Conservation (phyloP, 2,113 vertebrate species). For the Acanthochromis polyacanthus region DNA sequence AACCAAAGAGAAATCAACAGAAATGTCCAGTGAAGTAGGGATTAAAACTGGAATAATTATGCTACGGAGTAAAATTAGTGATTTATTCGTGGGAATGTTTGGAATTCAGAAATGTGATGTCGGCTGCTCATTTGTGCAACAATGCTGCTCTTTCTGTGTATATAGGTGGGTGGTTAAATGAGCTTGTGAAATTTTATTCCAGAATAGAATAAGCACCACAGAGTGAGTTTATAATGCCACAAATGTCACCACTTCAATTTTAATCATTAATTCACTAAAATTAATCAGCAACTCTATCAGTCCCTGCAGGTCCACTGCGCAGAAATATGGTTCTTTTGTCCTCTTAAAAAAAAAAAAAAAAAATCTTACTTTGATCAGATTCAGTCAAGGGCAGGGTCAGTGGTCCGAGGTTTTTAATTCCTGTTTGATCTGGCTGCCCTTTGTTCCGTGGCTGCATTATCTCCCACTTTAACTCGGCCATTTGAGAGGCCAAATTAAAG, state of each 20-base stretch:
- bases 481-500: slow-evolving; percentile 52
- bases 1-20: slow-evolving; percentile 9
- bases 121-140: slow-evolving; percentile 17
- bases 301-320: slow-evolving; percentile 34
- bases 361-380: slow-evolving; percentile 47
- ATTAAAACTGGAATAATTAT: slow-evolving; percentile 39
- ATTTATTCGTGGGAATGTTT: slow-evolving; percentile 24
- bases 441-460: slow-evolving; percentile 57
- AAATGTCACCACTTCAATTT: slow-evolving; percentile 60
- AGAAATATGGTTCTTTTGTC: slow-evolving; percentile 48
- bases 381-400: slow-evolving; percentile 50
- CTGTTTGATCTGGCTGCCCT: slow-evolving; percentile 33
- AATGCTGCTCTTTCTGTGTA: slow-evolving; percentile 5
- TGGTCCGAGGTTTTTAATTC: slow-evolving; percentile 41
- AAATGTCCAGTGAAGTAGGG: slow-evolving; percentile 8
- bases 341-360: slow-evolving; percentile 3
- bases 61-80: slow-evolving; percentile 18
- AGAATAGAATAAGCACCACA: slow-evolving; percentile 28
- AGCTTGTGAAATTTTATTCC: slow-evolving; percentile 15
- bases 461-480: slow-evolving; percentile 41
- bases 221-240: slow-evolving; percentile 46
- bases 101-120: slow-evolving; percentile 39
- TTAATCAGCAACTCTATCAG: slow-evolving; percentile 59
- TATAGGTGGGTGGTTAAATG: slow-evolving; percentile 30
- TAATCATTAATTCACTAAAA: slow-evolving; percentile 59